Evolutionary conservation across 1,140 invertebrate genomes (phyloP), one percentile per base, ranked within the genome.

Genomic region (Saxidomus purpurata): DNA sequence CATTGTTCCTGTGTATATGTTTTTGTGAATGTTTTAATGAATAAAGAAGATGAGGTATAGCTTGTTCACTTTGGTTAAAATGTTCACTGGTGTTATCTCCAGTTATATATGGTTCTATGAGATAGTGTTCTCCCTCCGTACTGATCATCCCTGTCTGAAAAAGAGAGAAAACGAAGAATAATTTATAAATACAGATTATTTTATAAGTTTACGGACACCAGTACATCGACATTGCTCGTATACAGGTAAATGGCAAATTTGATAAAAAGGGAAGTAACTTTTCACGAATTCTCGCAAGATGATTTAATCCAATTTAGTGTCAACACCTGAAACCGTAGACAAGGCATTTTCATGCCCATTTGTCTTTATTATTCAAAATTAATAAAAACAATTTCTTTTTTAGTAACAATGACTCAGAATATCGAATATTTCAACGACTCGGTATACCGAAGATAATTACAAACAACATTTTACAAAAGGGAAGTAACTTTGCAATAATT

Each of bases 1-100:
- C 82, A 71, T 47, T 71, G 28, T 81, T 81, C 13, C n/a, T 55
- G 40, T 88, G 86, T 69, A 59, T 88, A 88, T 88, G 86, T 43
- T 74, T 85, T 49, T 85, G 63, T 63, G 77, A 88, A 88, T 88
- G 86, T 59, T 80, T 88, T 79, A 80, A 79, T 49, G 76, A 71
- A 71, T 88, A 88, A 63, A 88, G 52, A 19, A 22, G 52, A 79
- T 88, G 86, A 88, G 86, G 86, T 88, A 88, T 88, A 63, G 38
- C 49, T 61, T 79, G 49, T 77, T 61, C 55, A 80, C 61, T 88
- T 77, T 88, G 77, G 86, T 81, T 49, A 69, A 67, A 69, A 47
- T 80, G 86, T 79, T 87, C 86, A 88, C 86, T 88, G 59, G 52
- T 69, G 43, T 88, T 88, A 49, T 71, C 76, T 81, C 86, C 77